These are phyloP conservation scores for Lepidochrysops patricia DNA, from an alignment of 2,888 invertebrate genomes.

Conservation along the genomic window DNA sequence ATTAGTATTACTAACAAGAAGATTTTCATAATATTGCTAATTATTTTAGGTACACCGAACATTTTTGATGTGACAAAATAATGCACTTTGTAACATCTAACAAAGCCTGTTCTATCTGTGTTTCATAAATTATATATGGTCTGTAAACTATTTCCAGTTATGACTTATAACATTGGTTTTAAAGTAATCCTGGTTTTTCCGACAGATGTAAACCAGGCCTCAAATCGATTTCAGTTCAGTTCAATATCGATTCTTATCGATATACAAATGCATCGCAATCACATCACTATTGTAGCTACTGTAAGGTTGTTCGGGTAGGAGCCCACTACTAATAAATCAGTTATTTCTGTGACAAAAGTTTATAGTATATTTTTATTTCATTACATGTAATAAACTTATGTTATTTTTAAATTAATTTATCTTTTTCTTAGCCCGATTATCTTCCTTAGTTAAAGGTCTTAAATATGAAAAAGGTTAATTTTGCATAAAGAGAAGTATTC, in stretches of 20 bases:
- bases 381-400: constrained; percentile 74
- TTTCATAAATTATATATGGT: neutral
- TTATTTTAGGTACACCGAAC: neutral
- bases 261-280: constrained; percentile 13
- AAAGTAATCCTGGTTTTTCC: too few species aligned
- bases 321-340: constrained; percentile 36
- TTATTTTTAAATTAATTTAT: constrained; percentile 65
- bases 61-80: neutral
- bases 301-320: constrained; percentile 20
- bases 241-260: too few species aligned
- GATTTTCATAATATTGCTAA: neutral
- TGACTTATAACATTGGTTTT: too few species aligned
- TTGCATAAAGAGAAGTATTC: neutral
- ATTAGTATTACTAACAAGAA: neutral
- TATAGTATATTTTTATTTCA: constrained; percentile 70
- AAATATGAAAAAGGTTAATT: neutral
- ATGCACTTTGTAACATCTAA: neutral
- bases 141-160: too few species aligned
- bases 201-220: too few species aligned
- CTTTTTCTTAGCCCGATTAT: constrained; percentile 38
- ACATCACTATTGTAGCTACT: constrained; percentile 19
- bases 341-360: constrained; percentile 57
- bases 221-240: too few species aligned
- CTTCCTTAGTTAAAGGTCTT: neutral
- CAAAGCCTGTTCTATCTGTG: neutral